Conservation (phyloP, 2,797 vertebrate genomes). For the Anguilla marmorata region DNA sequence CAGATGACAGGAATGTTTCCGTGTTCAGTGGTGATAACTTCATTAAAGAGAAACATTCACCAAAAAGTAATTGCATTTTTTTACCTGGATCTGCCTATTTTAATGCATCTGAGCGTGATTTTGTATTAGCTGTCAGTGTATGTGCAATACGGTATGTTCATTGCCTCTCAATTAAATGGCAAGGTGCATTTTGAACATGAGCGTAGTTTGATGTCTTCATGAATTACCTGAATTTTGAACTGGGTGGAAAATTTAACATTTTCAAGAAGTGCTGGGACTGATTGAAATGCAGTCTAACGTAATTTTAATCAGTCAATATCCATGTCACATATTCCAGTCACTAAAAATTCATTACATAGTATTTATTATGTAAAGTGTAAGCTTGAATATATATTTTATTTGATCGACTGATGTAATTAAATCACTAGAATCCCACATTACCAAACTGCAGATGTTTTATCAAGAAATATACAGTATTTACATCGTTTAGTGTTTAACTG, state of each 20-base stretch:
- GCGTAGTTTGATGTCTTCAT: background rate
- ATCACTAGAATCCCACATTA: background rate
- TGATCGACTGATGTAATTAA: background rate
- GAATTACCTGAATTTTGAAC: background rate
- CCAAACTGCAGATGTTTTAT: background rate
- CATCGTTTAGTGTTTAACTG: background rate
- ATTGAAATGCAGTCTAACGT: background rate
- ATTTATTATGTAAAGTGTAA: background rate
- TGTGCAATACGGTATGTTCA: background rate
- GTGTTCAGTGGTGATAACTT: background rate
- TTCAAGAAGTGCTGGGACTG: background rate
- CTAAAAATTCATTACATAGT: background rate
- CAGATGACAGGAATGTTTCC: background rate
- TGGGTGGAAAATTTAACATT: background rate
- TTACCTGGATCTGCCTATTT: background rate
- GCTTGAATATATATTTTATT: background rate
- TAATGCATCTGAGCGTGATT: background rate
- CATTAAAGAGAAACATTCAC: background rate
- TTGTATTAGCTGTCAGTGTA: background rate
- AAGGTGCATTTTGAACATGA: background rate
- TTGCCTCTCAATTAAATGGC: background rate
- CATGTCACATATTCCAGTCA: background rate
- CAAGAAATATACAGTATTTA: background rate
- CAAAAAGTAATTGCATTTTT: background rate
- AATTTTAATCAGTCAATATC: background rate